phyloP scores from a whole-genome alignment of 2,797 vertebrate genomes.

The Halcyon chelicuti region DNA sequence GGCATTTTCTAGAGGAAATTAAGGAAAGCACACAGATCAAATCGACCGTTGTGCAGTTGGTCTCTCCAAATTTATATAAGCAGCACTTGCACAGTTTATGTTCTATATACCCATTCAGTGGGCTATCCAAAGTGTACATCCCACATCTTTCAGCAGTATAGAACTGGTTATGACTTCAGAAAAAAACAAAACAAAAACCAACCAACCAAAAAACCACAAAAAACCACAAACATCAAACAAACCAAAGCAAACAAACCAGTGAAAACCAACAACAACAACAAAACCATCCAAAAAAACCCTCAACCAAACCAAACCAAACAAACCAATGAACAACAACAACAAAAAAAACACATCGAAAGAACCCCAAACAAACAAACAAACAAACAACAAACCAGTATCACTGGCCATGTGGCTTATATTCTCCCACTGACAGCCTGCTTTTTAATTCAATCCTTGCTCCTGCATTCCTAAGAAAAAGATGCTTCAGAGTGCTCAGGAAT shows the following conservation, averaged over 20 bases:
- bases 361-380: not conserved
- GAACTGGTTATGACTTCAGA: not conserved
- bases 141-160: not conserved
- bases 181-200: not conserved
- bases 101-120: not conserved
- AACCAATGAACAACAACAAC: too few species aligned
- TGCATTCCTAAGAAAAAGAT: not conserved
- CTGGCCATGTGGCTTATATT: not conserved
- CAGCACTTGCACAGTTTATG: not conserved
- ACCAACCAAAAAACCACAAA: not conserved
- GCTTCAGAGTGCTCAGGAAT: not conserved
- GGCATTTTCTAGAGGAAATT: not conserved
- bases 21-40: not conserved
- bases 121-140: not conserved
- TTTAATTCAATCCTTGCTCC: not conserved
- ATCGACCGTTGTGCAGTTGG: not conserved
- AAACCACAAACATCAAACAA: not conserved
- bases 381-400: not conserved
- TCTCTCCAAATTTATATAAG: not conserved
- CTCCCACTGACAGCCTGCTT: not conserved
- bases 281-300: not conserved
- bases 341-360: not conserved
- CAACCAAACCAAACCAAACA: not conserved
- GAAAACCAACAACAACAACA: too few species aligned
- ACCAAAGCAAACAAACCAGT: not conserved